Conservation (phyloP, 2,797 vertebrate genomes). For the Periparus ater region DNA sequence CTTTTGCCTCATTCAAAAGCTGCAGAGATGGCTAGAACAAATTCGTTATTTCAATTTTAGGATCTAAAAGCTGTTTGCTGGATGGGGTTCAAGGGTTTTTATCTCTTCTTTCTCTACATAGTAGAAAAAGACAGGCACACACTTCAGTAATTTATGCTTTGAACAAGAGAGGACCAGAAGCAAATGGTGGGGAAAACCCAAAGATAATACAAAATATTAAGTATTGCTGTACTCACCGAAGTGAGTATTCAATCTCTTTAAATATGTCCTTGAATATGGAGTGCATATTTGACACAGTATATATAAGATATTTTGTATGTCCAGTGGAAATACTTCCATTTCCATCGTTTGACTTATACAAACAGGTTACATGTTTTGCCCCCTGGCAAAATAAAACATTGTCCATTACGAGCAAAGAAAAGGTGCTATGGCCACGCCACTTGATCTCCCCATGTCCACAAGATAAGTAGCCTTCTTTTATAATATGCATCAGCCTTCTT, state of each 20-base stretch:
- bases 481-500: background rate
- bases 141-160: background rate
- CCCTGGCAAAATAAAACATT: background rate
- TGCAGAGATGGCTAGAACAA: background rate
- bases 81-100: background rate
- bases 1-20: background rate
- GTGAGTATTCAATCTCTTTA: no score
- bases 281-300: background rate
- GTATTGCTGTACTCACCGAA: background rate
- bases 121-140: background rate
- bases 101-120: background rate
- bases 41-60: background rate
- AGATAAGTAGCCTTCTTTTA: background rate
- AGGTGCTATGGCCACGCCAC: background rate
- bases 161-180: background rate
- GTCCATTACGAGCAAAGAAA: background rate
- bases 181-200: rapidly evolving
- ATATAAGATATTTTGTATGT: background rate
- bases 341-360: background rate
- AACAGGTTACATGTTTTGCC: background rate
- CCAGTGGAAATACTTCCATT: background rate
- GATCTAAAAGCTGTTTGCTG: background rate
- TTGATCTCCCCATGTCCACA: background rate
- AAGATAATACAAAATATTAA: background rate
- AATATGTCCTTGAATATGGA: background rate